A percentile compares a stretch with the other conserved stretches of the same genome.
Conservation (phyloP, 92 coral and sea anemone genomes). For the Ricordea florida region DNA sequence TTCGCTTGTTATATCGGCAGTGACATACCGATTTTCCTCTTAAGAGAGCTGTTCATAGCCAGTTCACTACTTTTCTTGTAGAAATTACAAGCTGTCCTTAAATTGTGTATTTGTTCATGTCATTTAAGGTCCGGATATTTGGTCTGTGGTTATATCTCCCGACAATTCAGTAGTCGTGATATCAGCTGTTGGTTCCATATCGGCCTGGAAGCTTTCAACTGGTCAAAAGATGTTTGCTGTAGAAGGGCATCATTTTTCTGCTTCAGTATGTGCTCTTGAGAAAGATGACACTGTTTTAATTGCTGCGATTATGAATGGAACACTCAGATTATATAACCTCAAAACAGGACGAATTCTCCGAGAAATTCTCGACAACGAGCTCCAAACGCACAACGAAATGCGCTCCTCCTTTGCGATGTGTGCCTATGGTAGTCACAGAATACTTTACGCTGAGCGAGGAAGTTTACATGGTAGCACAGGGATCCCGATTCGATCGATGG, state of each 20-base stretch:
- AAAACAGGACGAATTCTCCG: constrained; percentile 29
- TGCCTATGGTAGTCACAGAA: neutral
- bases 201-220: constrained; percentile 72
- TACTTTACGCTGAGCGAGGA: constrained; percentile 47
- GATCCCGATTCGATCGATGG: constrained; percentile 42
- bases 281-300: neutral
- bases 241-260: constrained; percentile 10
- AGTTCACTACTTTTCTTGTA: neutral
- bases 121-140: constrained; percentile 53
- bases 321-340: constrained; percentile 39
- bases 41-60: neutral
- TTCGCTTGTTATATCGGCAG: no score
- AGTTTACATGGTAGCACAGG: neutral
- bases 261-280: constrained; percentile 49
- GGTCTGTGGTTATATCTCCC: constrained; percentile 30
- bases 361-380: constrained; percentile 33
- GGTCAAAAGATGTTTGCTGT: constrained; percentile 64
- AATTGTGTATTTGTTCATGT: neutral
- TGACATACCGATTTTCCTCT: no score
- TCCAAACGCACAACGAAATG: neutral
- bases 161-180: constrained; percentile 67
- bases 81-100: neutral
- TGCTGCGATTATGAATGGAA: constrained; percentile 27
- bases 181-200: constrained; percentile 43
- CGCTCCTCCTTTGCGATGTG: constrained; percentile 7